Evolutionary conservation across 2,797 vertebrate genomes (phyloP), one percentile per base, ranked within the genome.

Genomic region (Sphenodon punctatus): DNA sequence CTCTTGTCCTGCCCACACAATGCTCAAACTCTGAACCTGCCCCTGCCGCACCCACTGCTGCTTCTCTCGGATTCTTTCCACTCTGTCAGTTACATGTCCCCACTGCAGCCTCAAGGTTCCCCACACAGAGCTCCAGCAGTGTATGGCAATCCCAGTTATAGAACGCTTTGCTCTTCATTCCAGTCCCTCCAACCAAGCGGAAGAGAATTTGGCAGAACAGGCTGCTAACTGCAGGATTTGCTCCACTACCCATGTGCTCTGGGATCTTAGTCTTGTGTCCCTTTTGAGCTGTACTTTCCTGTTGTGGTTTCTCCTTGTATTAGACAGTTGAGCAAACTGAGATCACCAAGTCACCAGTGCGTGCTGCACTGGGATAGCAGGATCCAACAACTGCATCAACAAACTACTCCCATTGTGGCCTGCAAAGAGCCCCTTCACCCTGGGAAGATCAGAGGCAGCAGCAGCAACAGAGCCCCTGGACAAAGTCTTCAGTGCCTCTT

Each of bases 401-500:
- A n/a, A n/a, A n/a, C n/a, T n/a, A n/a, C n/a, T n/a, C n/a, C n/a
- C n/a, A n/a, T n/a, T n/a, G n/a, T n/a, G n/a, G n/a, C n/a, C n/a
- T n/a, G n/a, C n/a, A n/a, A n/a, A n/a, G n/a, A n/a, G n/a, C n/a
- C n/a, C n/a, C n/a, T 63, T 51, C 38, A 19, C 45, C 11, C 42
- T 0, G 1, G 2, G 17, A 13, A 48, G 59, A 59, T 34, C 25
- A 32, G 55, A 66, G 53, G 23, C 71, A 10, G 53, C 61, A 25
- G 36, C 20, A 6, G 43, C 19, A 36, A n/a, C n/a, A 36, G 20
- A 27, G 27, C 12, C 58, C 39, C 66, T 64, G 25, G 13, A 12
- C 42, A 39, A 74, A 49, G 41, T 39, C 69, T 84, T 30, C 55
- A 80, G 88, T 86, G 90, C 89, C 83, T 34, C 84, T 88, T 90